phyloP scores from a whole-genome alignment of 2,888 invertebrate genomes.

The Drosophila borborema region DNA sequence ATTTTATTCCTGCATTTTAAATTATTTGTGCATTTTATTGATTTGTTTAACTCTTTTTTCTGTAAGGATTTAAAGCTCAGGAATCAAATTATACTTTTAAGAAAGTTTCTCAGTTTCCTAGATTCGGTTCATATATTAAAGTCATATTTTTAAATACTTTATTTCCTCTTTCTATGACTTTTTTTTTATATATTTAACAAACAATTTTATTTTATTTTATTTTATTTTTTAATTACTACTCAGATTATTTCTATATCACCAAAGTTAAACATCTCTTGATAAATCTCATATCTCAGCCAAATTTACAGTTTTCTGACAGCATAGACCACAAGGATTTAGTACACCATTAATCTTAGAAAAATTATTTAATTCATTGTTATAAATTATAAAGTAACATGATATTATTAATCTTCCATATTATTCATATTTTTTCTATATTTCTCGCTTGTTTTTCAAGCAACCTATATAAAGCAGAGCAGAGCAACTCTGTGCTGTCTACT shows the following conservation, averaged over 20 bases:
- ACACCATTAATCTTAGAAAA: neutral
- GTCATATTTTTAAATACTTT: too few relatives aligned
- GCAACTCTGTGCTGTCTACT: neutral
- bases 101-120: too few relatives aligned
- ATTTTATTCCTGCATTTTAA: too few relatives aligned
- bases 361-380: neutral
- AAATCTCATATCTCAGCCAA: neutral
- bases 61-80: too few relatives aligned
- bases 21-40: too few relatives aligned
- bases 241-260: neutral
- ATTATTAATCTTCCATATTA: neutral
- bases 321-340: neutral
- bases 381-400: neutral
- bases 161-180: too few relatives aligned
- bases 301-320: neutral
- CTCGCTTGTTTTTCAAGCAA: neutral
- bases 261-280: neutral
- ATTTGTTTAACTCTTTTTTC: too few relatives aligned
- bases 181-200: too few relatives aligned
- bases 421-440: neutral
- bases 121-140: too few relatives aligned
- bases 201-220: too few relatives aligned
- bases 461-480: neutral
- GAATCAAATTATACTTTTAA: too few relatives aligned
- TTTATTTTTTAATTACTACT: too few relatives aligned